A percentile compares a stretch with the other conserved stretches of the same genome.
Evolutionary conservation across 2,888 invertebrate species (phyloP).

Genomic region (Elegia similella): DNA sequence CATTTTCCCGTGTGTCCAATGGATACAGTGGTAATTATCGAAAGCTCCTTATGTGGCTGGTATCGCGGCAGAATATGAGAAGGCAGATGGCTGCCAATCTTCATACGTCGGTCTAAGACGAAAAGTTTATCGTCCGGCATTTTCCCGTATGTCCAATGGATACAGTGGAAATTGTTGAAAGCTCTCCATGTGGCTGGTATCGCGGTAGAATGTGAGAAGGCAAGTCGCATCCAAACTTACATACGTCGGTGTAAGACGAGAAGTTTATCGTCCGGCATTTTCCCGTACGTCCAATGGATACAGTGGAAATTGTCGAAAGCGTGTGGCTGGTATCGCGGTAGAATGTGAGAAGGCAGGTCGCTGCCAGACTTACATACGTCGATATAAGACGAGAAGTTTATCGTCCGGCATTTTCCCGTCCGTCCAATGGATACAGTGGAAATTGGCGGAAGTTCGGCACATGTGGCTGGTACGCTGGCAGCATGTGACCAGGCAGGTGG

Average conservation of each 20-base stretch:
- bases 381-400: neutral
- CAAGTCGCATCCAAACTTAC: constrained; percentile 39
- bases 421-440: constrained; percentile 36
- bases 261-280: neutral
- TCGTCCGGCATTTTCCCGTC: constrained; percentile 23
- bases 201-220: neutral
- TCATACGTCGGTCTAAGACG: constrained; percentile 1
- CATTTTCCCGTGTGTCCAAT: constrained; percentile 23
- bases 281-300: constrained; percentile 39
- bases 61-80: neutral
- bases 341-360: constrained; percentile 50
- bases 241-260: neutral
- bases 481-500: constrained; percentile 50
- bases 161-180: too few species aligned
- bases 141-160: constrained; percentile 23
- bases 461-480: constrained; percentile 47
- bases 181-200: constrained; percentile 17
- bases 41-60: constrained; percentile 17
- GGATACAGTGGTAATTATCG: too few species aligned
- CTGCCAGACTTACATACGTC: constrained; percentile 47
- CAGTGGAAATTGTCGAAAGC: constrained; percentile 57
- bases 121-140: neutral
- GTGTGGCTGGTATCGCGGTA: constrained; percentile 46
- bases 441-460: constrained; percentile 65
- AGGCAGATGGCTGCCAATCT: constrained; percentile 38